phyloP scores from a whole-genome alignment of 1,140 invertebrate genomes.

The Diorhabda sublineata region DNA sequence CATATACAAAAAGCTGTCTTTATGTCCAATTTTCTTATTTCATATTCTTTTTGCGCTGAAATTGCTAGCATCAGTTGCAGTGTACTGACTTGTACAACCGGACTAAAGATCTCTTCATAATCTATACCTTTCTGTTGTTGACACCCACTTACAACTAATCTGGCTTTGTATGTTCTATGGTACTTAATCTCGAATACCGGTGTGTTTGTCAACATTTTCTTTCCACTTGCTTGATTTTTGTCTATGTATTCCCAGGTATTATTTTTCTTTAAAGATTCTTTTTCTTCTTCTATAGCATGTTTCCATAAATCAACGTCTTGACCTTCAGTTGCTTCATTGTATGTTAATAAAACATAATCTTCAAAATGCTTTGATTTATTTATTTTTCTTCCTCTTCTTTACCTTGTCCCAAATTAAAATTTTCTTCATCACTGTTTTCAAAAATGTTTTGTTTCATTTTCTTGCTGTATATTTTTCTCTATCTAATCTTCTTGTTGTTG shows the following conservation, averaged over 20 bases:
- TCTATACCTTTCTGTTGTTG: slow-evolving; percentile 43
- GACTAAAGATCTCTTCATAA: slow-evolving; percentile 43
- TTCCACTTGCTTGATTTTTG: slow-evolving; percentile 4
- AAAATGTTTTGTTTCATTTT: slow-evolving; percentile 8
- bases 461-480: neutral
- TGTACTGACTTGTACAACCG: slow-evolving; percentile 37
- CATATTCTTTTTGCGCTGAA: slow-evolving; percentile 30
- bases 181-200: slow-evolving; percentile 45
- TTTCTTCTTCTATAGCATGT: slow-evolving; percentile 33
- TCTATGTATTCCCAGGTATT: slow-evolving; percentile 17
- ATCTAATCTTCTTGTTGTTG: neutral
- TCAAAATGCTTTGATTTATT: neutral
- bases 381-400: neutral
- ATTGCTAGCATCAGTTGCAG: slow-evolving; percentile 44
- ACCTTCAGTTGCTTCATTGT: slow-evolving; percentile 11
- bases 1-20: slow-evolving; percentile 49
- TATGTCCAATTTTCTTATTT: slow-evolving; percentile 41
- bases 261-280: slow-evolving; percentile 20
- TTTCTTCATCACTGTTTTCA: neutral
- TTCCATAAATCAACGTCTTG: neutral
- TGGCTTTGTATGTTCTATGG: slow-evolving; percentile 41
- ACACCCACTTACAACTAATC: slow-evolving; percentile 46
- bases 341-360: neutral
- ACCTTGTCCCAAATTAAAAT: slow-evolving; percentile 1
- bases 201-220: slow-evolving; percentile 29